phyloP scores from a whole-genome alignment of 2,113 vertebrate genomes.

The Hyla sarda region DNA sequence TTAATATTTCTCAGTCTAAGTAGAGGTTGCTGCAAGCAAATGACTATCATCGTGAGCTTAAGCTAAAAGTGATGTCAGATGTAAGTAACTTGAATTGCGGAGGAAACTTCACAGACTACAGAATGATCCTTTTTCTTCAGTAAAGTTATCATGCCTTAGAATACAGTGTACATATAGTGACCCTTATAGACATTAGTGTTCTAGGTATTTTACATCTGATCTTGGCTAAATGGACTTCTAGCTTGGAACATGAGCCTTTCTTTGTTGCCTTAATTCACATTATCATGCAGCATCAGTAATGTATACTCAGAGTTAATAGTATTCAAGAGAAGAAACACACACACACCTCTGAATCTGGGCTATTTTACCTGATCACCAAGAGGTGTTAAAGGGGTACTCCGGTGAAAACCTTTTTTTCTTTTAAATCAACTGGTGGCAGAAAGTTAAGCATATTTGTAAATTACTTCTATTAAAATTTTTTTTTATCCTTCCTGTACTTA shows the following conservation, averaged over 20 bases:
- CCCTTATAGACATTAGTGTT: background rate
- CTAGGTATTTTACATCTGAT: background rate
- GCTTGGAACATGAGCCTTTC: background rate
- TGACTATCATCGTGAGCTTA: no score
- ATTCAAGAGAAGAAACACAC: background rate
- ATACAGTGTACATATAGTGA: background rate
- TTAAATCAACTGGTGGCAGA: no score
- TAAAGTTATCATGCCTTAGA: background rate
- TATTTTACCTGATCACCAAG: background rate
- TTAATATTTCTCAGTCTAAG: no score
- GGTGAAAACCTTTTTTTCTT: no score
- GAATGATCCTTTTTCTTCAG: background rate
- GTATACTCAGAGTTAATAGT: constrained; percentile 20
- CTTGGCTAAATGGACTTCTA: constrained; percentile 8
- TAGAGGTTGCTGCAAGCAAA: no score
- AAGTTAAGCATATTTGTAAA: no score
- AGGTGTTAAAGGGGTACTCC: no score
- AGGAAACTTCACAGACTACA: no score
- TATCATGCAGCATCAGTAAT: constrained; percentile 34
- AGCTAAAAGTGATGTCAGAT: no score
- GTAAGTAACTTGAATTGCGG: no score
- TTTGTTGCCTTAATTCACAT: background rate
- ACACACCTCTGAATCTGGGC: background rate
- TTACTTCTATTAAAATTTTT: no score
- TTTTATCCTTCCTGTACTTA: no score